Base-by-base conservation (phyloP, 2,888 invertebrate species). In the Polylopha cassiicola region DNA sequence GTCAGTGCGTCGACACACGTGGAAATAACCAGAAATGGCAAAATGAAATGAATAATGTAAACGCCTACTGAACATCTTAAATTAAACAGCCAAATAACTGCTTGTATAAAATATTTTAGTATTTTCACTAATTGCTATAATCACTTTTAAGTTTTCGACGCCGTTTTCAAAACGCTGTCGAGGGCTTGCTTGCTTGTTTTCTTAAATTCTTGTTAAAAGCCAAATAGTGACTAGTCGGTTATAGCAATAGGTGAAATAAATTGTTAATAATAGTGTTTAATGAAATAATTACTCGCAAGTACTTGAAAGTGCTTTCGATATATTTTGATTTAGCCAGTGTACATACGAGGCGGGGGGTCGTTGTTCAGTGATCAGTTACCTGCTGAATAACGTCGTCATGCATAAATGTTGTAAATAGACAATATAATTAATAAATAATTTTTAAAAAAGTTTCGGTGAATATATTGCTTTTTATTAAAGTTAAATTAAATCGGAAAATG, bases 151-250 rank as follows among this genome's bases (percentile, higher is more conserved):
- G 22, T 26, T 39, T 21, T 6, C 15, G 31, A 30, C 30, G 30
- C 30, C 21, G 30, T 30, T 30, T 30, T 8, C 9, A 5, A 30
- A 30, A 30, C 30, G 21, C 30, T 30, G 30, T 31, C 26, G 20
- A 11, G n/a, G n/a, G n/a, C n/a, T n/a, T n/a, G n/a, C n/a, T n/a
- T n/a, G n/a, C n/a, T n/a, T 11, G 18, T 18, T 1, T 8, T 7
- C 14, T 30, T 15, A 8, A 4, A 24, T 10, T 14, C 21, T 29
- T 29, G 14, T 11, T 20, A 30, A 26, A 39, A 34, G 39, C 39
- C 39, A 41, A 41, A 41, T 41, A 41, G 15, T 23, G n/a, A 24
- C 39, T 41, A 41, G 39, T 41, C 34, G 39, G 29, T 41, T 41
- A 41, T 34, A 41, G 39, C 39, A 41, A 41, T 29, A 34, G 23